Percentiles rank a stretch among this genome's conserved stretches.
Evolutionary conservation across 2,113 vertebrate genomes (phyloP).

Genomic region (Azemiops feae): DNA sequence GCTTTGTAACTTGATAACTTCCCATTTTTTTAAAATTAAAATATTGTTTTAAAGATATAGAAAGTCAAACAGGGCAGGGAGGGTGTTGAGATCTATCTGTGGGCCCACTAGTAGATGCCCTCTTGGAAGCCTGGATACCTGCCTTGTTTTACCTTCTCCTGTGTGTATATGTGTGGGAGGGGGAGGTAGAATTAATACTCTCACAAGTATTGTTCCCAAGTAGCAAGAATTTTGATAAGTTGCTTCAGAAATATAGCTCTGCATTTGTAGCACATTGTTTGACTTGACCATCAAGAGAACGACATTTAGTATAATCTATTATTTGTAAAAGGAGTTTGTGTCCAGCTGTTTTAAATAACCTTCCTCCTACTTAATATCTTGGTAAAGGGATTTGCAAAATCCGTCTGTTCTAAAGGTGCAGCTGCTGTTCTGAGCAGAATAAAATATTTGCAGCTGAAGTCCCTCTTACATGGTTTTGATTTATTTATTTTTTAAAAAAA

Average conservation of each 20-base stretch:
- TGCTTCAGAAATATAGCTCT: background rate
- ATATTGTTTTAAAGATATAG: background rate
- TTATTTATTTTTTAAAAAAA: conserved; percentile 37
- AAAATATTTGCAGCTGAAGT: conserved; percentile 59
- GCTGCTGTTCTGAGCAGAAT: conserved; percentile 49
- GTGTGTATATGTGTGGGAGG: background rate
- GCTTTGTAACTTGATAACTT: background rate
- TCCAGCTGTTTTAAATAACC: conserved; percentile 57
- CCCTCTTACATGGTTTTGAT: conserved; percentile 30
- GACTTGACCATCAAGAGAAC: conserved; percentile 4
- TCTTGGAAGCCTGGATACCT: background rate
- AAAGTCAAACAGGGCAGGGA: background rate
- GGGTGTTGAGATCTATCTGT: background rate
- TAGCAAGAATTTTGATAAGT: background rate
- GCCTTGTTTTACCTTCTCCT: background rate
- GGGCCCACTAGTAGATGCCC: background rate
- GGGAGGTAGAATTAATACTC: background rate
- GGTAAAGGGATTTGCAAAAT: conserved; percentile 50
- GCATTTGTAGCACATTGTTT: conserved; percentile 18
- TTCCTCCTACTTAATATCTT: conserved; percentile 45
- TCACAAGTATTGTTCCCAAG: background rate
- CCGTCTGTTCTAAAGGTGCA: conserved; percentile 59
- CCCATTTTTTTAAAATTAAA: background rate
- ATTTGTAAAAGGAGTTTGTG: conserved; percentile 45
- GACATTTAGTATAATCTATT: background rate